Evolutionary conservation across 2,797 vertebrate species (phyloP).

Genomic region (Pangasius mekongensis): DNA sequence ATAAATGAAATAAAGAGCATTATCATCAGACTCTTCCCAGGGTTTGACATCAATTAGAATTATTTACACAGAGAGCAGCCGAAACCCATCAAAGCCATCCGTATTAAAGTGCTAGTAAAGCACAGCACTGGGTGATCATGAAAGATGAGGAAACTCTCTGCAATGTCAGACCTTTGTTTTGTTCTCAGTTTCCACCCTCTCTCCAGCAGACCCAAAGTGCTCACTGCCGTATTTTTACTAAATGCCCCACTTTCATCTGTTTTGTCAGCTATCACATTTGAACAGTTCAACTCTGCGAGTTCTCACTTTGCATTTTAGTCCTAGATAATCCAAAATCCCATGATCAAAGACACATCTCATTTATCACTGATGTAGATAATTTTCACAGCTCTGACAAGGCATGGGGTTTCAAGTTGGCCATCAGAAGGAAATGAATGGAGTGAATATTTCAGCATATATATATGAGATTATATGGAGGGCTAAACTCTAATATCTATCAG

Average conservation of each 20-base stretch:
- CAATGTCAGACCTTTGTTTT: slow-evolving; percentile 35
- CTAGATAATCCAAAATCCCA: slow-evolving; percentile 72
- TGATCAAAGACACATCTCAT: slow-evolving; percentile 55
- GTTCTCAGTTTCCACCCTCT: slow-evolving; percentile 12
- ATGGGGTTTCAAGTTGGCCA: slow-evolving; percentile 55
- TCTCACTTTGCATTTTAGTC: slow-evolving; percentile 67
- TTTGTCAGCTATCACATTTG: slow-evolving; percentile 69
- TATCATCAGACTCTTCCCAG: slow-evolving; percentile 67
- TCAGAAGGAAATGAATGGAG: neutral
- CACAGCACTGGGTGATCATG: slow-evolving; percentile 32
- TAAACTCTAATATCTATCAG: neutral
- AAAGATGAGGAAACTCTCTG: slow-evolving; percentile 42
- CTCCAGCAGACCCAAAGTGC: slow-evolving; percentile 15
- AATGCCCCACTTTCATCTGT: slow-evolving; percentile 64
- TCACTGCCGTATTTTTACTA: slow-evolving; percentile 58
- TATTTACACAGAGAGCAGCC: slow-evolving; percentile 61
- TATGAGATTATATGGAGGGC: slow-evolving; percentile 17
- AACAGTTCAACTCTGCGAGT: slow-evolving; percentile 65
- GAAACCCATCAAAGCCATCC: slow-evolving; percentile 40
- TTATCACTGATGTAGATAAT: slow-evolving; percentile 62
- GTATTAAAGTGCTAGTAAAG: slow-evolving; percentile 37
- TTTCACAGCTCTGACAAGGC: slow-evolving; percentile 62
- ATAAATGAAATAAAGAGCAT: slow-evolving; percentile 63
- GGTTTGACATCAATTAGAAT: slow-evolving; percentile 66
- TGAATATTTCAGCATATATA: neutral